Evolutionary conservation across 2,888 invertebrate species (phyloP), one percentile per base, ranked within the genome.

Genomic region (Unio pictorum): DNA sequence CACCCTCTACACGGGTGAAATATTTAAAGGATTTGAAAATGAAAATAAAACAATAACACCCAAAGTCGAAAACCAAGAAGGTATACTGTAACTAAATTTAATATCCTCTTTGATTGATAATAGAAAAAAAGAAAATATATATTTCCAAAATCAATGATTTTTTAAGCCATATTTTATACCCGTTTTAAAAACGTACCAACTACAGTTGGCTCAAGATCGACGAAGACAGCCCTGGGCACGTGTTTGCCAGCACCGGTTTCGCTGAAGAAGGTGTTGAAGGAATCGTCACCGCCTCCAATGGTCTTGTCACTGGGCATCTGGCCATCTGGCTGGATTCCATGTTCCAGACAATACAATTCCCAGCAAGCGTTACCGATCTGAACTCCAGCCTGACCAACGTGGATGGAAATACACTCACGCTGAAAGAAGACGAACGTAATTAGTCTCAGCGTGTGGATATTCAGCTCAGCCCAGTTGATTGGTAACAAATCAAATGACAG

Each of bases 241-340:
- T 98, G 97, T 89, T 98, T 98, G 87, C 97, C 97, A 58, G 96
- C 95, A 62, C 96, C 96, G 74, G 97, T 98, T 91, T 98, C 97
- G 73, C 90, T 89, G 87, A 91, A 91, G 84, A 91, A 92, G 30
- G 91, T 97, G 86, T 96, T 97, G 93, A 96, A 97, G 74, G 95
- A 95, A 92, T 83, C 94, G 91, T 97, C 97, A 73, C 95, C 91
- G 55, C 70, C 87, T 34, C 90, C 91, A 65, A 89, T 83, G 17
- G 95, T 95, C 91, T 96, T 96, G 91, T 96, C 96, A 1, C 94
- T 94, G 23, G 95, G 95, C 88, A 89, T 89, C 78, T 87, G 89
- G 59, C 88, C 89, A 80, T 92, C 91, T 56, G 91, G 91, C 78
- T 90, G 89, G 76, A 92, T 91, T 55, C 72, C 72, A 66, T 75